Base-by-base conservation (phyloP, 2,113 vertebrate species). In the Daubentonia madagascariensis region DNA sequence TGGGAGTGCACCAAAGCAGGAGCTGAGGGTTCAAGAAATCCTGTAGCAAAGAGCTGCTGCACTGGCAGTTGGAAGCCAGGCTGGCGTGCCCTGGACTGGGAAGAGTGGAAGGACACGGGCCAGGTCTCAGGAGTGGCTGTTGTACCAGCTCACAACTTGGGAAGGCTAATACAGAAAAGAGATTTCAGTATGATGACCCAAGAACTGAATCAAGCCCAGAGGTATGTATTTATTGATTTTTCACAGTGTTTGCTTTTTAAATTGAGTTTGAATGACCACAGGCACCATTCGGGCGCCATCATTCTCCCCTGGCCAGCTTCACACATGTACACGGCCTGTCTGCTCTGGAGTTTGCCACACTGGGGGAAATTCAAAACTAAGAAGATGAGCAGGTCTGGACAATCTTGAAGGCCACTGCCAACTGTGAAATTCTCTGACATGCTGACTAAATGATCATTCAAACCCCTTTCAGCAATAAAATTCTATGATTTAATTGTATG, bases 301-400 rank as follows among this genome's bases (percentile, higher is more conserved):
- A 16, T 43, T 73, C 8, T 57, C n/a, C 35, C 30, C 17, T 32
- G 52, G 40, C 76, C 75, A 23, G 43, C 32, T 72, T 81, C 59
- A 72, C 18, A 76, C 54, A 52, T 23, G 65, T 59, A 16, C 8
- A 35, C 4, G 8, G 20, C 13, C 57, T 81, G 20, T 59, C 35
- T 30, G 48, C n/a, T 94, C 91, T 76, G 23, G 22, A 88, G 23
- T 59, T 76, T 85, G 45, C 32, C 43, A 76, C 6, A 10, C 75
- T 8, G n/a, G 48, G n/a, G 43, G 48, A 95, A 95, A 93, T 92
- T 59, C 40, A 89, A 91, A 86, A 57, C 43, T 93, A 59, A 95
- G 54, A 80, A 67, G 18, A 59, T 10, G 32, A 48, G 23, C 50
- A 94, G n/a, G 30, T 90, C 30, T 65, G 32, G 18, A 81, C 30